A percentile compares a stretch with the other conserved stretches of the same genome.
phyloP scores from a whole-genome alignment of 1,140 invertebrate species.

The Telenomus remus region DNA sequence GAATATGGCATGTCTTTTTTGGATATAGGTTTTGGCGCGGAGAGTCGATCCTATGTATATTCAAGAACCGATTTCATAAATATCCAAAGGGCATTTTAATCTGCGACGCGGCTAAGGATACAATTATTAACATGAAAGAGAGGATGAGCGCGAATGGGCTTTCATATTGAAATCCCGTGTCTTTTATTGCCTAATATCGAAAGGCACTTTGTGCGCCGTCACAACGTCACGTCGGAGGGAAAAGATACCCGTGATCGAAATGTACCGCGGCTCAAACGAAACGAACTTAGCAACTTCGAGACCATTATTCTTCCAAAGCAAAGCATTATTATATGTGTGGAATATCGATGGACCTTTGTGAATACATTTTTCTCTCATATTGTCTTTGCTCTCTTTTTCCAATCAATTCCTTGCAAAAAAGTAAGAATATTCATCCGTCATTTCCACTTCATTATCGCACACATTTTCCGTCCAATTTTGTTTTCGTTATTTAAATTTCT shows the following conservation, averaged over 20 bases:
- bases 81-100: constrained; percentile 60
- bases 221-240: constrained; percentile 29
- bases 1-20: constrained; percentile 34
- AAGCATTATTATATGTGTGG: constrained; percentile 56
- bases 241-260: constrained; percentile 52
- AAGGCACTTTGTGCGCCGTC: constrained; percentile 46
- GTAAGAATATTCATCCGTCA: constrained; percentile 6
- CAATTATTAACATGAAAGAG: constrained; percentile 61
- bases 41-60: constrained; percentile 56
- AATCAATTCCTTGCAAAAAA: constrained; percentile 22
- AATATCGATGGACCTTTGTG: constrained; percentile 57
- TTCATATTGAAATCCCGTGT: constrained; percentile 58
- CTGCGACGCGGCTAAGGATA: constrained; percentile 56
- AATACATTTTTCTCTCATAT: constrained; percentile 49
- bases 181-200: constrained; percentile 56
- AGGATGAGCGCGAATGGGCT: constrained; percentile 55
- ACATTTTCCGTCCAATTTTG: background rate
- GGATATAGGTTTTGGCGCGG: constrained; percentile 33
- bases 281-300: constrained; percentile 54
- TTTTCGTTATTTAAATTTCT: no score
- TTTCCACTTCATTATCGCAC: constrained; percentile 11
- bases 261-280: constrained; percentile 53
- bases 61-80: constrained; percentile 61
- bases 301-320: constrained; percentile 55
- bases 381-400: constrained; percentile 46